These are phyloP conservation scores for Nesometra sesokonis DNA, from an alignment of 35 echinoderm and acorn worm species.

Conservation along the genomic window DNA sequence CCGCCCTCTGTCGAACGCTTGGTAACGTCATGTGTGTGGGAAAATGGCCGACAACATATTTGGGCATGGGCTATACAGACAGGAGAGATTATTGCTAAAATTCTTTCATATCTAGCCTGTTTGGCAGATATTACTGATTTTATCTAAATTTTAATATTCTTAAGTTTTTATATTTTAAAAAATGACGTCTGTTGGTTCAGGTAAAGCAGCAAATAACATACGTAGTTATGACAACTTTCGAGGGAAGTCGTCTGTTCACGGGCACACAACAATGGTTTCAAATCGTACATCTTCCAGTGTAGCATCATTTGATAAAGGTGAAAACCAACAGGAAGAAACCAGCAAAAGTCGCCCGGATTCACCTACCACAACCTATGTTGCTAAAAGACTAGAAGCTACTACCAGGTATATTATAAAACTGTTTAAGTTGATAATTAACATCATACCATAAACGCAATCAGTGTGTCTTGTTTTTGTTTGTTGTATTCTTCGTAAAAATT, in stretches of 20 bases:
- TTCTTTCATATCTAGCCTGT: not conserved
- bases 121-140: not conserved
- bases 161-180: not conserved
- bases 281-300: not conserved
- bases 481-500: no score
- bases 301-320: not conserved
- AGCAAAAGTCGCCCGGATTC: not conserved
- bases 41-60: not conserved
- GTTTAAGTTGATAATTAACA: no score
- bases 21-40: not conserved
- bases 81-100: not conserved
- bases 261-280: not conserved
- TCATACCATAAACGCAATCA: no score
- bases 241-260: not conserved
- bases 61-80: not conserved
- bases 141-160: not conserved
- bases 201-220: not conserved
- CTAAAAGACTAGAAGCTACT: not conserved
- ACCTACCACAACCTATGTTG: not conserved
- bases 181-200: not conserved
- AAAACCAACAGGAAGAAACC: not conserved
- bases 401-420: not conserved
- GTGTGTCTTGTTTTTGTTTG: no score
- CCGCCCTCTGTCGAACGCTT: not conserved
- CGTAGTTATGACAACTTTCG: not conserved